A percentile compares a stretch with the other conserved stretches of the same genome.
These are phyloP conservation scores for Mythimna lalbum DNA, from an alignment of 2,888 invertebrate genomes.

Conservation along the genomic window DNA sequence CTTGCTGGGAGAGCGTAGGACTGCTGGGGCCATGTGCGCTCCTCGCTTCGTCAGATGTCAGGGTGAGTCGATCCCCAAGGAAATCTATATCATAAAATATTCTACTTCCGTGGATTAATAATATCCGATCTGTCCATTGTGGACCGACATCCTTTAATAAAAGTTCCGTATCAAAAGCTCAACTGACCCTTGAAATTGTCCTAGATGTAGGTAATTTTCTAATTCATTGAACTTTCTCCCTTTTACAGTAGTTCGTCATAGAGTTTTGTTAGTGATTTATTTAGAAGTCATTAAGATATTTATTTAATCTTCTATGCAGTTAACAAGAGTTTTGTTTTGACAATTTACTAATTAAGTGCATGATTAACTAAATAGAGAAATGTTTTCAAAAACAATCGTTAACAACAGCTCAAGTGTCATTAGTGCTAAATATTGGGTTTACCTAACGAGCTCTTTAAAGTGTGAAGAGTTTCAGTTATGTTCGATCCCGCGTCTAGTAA, in stretches of 20 bases:
- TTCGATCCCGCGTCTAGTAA: conserved; percentile 34
- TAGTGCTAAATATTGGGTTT: conserved; percentile 18
- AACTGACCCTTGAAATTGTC: conserved; percentile 59
- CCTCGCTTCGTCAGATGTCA: conserved; percentile 86
- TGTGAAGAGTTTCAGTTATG: conserved; percentile 38
- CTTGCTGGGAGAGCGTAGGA: conserved; percentile 90
- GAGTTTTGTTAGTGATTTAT: conserved; percentile 11
- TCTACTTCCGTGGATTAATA: conserved; percentile 51
- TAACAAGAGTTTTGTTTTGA: conserved; percentile 27
- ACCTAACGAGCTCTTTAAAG: conserved; percentile 19
- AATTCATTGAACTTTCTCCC: conserved; percentile 53
- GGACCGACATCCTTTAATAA: conserved; percentile 56
- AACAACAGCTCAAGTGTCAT: conserved; percentile 17
- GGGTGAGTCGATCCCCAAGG: conserved; percentile 82
- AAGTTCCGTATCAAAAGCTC: conserved; percentile 57
- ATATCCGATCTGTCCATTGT: conserved; percentile 39
- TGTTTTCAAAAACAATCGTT: conserved; percentile 39
- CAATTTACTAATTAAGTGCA: conserved; percentile 25
- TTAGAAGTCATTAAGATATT: conserved; percentile 21
- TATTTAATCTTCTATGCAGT: conserved; percentile 9
- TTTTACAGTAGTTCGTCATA: conserved; percentile 24
- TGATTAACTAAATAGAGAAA: conserved; percentile 47
- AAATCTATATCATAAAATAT: conserved; percentile 44
- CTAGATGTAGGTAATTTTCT: conserved; percentile 64
- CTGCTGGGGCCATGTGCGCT: conserved; percentile 89